These are phyloP conservation scores for Synanthedon formicaeformis DNA, from an alignment of 2,888 invertebrate species.

Conservation along the genomic window DNA sequence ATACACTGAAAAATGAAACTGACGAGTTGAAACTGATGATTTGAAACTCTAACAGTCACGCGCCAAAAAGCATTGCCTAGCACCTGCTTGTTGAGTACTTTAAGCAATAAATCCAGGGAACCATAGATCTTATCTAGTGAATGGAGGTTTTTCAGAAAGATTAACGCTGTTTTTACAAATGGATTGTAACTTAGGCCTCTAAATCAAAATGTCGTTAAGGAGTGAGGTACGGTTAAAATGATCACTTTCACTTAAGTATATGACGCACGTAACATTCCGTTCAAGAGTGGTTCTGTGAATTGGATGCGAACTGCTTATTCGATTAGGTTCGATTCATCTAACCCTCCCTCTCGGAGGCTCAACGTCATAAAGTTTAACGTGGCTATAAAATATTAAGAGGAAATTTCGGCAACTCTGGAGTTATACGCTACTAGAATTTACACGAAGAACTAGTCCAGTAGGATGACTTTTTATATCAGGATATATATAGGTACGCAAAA, in stretches of 20 bases:
- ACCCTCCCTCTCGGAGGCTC: conserved; percentile 15
- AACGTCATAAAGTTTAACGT: conserved; percentile 21
- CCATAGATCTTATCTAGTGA: too few species aligned
- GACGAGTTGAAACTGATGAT: too few species aligned
- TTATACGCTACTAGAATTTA: background rate
- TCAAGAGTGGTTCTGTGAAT: conserved; percentile 17
- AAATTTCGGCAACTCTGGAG: conserved; percentile 10
- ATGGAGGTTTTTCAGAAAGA: too few species aligned
- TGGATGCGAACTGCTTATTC: conserved; percentile 18
- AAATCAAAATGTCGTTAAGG: background rate
- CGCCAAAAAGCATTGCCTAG: too few species aligned
- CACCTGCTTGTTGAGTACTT: too few species aligned
- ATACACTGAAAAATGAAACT: too few species aligned
- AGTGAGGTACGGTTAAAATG: background rate
- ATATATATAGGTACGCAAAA: too few species aligned
- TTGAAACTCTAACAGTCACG: too few species aligned
- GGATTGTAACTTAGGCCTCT: background rate
- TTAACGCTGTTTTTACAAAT: too few species aligned
- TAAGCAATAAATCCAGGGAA: too few species aligned
- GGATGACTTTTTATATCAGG: too few species aligned
- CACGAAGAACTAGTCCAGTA: too few species aligned
- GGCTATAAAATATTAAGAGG: conserved; percentile 21
- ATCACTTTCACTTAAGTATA: conserved; percentile 2
- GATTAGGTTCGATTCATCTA: conserved; percentile 17
- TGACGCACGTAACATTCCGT: conserved; percentile 4